Conservation (phyloP, 2,113 vertebrate species). For the Silurus asotus region DNA sequence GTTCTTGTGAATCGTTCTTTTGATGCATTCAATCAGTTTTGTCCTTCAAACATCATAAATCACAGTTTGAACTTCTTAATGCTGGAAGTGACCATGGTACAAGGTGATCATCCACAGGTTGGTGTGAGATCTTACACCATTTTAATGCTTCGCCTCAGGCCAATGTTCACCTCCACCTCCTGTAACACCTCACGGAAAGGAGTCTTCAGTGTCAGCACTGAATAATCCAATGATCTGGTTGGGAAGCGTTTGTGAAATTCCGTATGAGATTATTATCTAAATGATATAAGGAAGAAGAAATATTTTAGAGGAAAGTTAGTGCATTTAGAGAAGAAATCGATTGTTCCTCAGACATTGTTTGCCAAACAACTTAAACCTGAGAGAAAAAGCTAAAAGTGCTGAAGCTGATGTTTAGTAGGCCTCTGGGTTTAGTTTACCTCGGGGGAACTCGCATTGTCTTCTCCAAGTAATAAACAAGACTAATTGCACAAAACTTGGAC, state of each 20-base stretch:
- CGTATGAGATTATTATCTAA: not conserved
- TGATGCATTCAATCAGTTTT: too few species aligned
- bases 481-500: slow-evolving; percentile 83
- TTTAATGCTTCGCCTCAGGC: too few species aligned
- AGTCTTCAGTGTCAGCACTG: not conserved
- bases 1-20: too few species aligned
- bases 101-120: too few species aligned
- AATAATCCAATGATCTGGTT: slow-evolving; percentile 10
- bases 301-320: not conserved
- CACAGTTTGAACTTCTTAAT: too few species aligned
- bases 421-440: slow-evolving; percentile 70
- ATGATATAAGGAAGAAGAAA: not conserved
- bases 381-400: slow-evolving; percentile 66
- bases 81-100: too few species aligned
- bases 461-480: slow-evolving; percentile 83
- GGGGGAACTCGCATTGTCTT: slow-evolving; percentile 80
- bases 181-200: not conserved
- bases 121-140: too few species aligned
- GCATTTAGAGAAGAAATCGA: not conserved
- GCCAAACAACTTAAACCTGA: slow-evolving; percentile 41
- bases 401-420: slow-evolving; percentile 67
- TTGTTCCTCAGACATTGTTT: not conserved
- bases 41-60: too few species aligned
- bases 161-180: too few species aligned
- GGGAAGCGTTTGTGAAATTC: not conserved